Conservation (phyloP, 2,888 invertebrate genomes). For the Ichneumon xanthorius region DNA sequence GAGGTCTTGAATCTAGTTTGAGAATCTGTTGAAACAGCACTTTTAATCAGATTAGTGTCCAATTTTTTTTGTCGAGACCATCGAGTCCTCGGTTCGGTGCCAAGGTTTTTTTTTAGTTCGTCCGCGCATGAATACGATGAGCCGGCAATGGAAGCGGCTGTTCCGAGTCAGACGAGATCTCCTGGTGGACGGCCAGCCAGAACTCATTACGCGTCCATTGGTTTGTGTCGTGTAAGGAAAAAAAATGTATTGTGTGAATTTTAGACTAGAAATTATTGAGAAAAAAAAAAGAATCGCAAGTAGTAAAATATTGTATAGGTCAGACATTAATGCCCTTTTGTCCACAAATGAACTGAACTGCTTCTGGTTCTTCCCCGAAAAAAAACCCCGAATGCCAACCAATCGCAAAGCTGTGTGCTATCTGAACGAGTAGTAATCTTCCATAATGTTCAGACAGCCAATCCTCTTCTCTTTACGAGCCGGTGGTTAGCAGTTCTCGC, state of each 20-base stretch:
- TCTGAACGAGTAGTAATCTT: background rate
- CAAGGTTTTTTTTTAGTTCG: slow-evolving; percentile 30
- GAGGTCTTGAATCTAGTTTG: slow-evolving; percentile 49
- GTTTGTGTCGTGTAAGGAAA: background rate
- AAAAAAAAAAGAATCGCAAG: background rate
- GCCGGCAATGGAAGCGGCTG: slow-evolving; percentile 32
- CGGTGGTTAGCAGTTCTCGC: background rate
- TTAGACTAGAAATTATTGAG: background rate
- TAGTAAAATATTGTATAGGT: background rate
- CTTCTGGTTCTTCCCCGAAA: background rate
- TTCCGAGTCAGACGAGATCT: slow-evolving; percentile 1
- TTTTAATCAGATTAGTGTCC: slow-evolving; percentile 48
- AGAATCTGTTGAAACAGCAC: slow-evolving; percentile 55
- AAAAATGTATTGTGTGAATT: background rate
- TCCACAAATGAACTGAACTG: background rate
- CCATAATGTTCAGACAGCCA: background rate
- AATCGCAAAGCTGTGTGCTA: background rate
- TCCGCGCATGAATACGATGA: slow-evolving; percentile 26
- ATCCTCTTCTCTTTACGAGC: background rate
- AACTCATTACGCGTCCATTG: background rate
- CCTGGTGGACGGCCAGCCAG: background rate
- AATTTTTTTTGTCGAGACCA: background rate
- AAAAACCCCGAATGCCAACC: background rate
- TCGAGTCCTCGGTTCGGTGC: slow-evolving; percentile 21
- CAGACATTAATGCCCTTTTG: background rate